Conservation (phyloP, 2,888 invertebrate species). For the Melitaea athalia region DNA sequence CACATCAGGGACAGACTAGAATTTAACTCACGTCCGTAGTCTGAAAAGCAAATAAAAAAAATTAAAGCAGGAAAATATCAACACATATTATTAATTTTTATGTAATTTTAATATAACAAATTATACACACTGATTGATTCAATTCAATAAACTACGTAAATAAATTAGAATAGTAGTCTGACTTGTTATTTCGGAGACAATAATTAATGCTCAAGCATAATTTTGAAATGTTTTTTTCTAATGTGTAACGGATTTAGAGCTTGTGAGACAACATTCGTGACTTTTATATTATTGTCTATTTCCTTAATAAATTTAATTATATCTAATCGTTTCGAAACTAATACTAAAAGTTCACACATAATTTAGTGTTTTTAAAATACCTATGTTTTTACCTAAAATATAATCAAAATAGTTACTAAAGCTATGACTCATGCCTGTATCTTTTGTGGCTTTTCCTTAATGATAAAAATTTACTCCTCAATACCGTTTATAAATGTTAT, state of each 20-base stretch:
- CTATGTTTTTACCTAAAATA: too few relatives aligned
- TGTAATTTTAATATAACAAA: slow-evolving; percentile 23
- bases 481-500: too few relatives aligned
- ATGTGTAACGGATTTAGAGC: slow-evolving; percentile 18
- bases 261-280: slow-evolving; percentile 45
- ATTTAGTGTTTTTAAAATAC: too few relatives aligned
- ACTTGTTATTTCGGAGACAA: slow-evolving; percentile 21
- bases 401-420: too few relatives aligned
- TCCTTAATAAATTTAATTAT: slow-evolving; percentile 44
- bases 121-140: slow-evolving; percentile 27
- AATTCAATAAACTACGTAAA: slow-evolving; percentile 27
- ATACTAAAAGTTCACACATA: neutral
- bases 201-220: slow-evolving; percentile 27
- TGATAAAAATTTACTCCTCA: too few relatives aligned
- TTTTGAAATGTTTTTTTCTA: slow-evolving; percentile 15
- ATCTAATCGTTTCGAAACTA: neutral
- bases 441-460: too few relatives aligned
- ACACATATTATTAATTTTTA: neutral
- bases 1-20: too few relatives aligned
- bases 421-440: too few relatives aligned
- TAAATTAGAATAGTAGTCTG: slow-evolving; percentile 30
- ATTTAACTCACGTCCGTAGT: too few relatives aligned
- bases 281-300: slow-evolving; percentile 71
- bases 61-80: too few relatives aligned
- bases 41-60: too few relatives aligned